Base-by-base conservation (phyloP, 2,888 invertebrate species). In the Hartigia nigra region DNA sequence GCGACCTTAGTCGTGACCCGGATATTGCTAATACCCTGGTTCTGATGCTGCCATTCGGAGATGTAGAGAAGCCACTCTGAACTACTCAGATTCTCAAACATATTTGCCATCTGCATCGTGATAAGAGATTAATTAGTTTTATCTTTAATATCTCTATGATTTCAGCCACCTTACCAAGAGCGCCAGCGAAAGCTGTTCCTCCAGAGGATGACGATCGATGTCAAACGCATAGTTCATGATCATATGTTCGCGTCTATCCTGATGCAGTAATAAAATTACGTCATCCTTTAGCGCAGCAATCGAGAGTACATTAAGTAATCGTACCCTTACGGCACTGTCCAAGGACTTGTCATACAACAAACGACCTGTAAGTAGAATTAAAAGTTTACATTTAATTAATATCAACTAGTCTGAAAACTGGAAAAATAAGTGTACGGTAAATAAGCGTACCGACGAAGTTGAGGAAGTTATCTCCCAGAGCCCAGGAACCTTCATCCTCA, bases 61-160 rank as follows among this genome's bases (percentile, higher is more conserved):
- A 98, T 98, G 92, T 98, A 98, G 87, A 98, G 93, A 88, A 98
- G 92, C 98, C 98, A 98, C 92, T 98, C 98, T 0, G 97, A 97
- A 79, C 97, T 96, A 84, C 96, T 96, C 69, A 96, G 92, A 92
- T 97, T 96, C 92, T 97, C 97, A 92, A 98, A 98, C 92, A 98
- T 94, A 92, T 98, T 98, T 91, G 96, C 96, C 92, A 97, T 94
- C 97, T 98, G 91, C 31, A 86, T 12, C 14, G 23, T 3, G 32
- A 9, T 31, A 4, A 72, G 12, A 72, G 34, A 31, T 32, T 31
- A 72, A 31, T 32, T 4, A 72, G 34, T 72, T 14, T 34, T 4
- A 72, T 12, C 72, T 31, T 31, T 9, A 72, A 31, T 32, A 12
- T 31, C 31, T 72, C 55, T 32, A 77, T 70, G n/a, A 78, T 79